Percentiles rank a stretch among this genome's conserved stretches.
These are phyloP conservation scores for Lycaena phlaeas DNA, from an alignment of 2,888 invertebrate genomes.

Conservation along the genomic window DNA sequence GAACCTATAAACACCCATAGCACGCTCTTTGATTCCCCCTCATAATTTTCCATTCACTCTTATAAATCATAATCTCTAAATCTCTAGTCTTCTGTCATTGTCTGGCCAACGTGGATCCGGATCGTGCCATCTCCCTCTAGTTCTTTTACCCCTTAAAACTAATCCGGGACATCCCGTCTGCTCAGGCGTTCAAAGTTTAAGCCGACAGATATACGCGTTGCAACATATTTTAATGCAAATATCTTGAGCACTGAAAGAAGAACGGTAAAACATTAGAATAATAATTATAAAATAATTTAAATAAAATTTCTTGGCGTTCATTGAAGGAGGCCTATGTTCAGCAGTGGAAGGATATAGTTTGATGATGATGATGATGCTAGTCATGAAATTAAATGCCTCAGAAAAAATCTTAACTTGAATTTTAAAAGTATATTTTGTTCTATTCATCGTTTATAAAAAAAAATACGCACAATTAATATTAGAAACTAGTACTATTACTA, in stretches of 20 bases:
- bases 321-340: too few relatives aligned
- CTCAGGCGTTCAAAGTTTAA: slow-evolving; percentile 40
- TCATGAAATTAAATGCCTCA: too few relatives aligned
- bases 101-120: slow-evolving; percentile 33
- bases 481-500: too few relatives aligned
- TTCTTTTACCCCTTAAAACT: slow-evolving; percentile 70
- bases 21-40: slow-evolving; percentile 49
- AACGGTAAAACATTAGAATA: too few relatives aligned
- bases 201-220: slow-evolving; percentile 22
- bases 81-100: slow-evolving; percentile 49
- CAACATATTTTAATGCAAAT: slow-evolving; percentile 11
- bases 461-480: too few relatives aligned
- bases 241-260: background rate
- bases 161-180: slow-evolving; percentile 68
- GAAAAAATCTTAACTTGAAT: too few relatives aligned
- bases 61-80: slow-evolving; percentile 73
- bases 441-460: too few relatives aligned
- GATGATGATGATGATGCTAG: too few relatives aligned
- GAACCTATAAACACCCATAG: slow-evolving; percentile 33
- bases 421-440: too few relatives aligned
- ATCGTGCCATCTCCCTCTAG: slow-evolving; percentile 43
- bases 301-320: too few relatives aligned
- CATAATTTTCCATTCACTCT: slow-evolving; percentile 70
- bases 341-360: too few relatives aligned
- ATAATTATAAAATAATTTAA: too few relatives aligned